Base-by-base conservation (phyloP, 2,797 vertebrate species). In the Denticeps clupeoides region DNA sequence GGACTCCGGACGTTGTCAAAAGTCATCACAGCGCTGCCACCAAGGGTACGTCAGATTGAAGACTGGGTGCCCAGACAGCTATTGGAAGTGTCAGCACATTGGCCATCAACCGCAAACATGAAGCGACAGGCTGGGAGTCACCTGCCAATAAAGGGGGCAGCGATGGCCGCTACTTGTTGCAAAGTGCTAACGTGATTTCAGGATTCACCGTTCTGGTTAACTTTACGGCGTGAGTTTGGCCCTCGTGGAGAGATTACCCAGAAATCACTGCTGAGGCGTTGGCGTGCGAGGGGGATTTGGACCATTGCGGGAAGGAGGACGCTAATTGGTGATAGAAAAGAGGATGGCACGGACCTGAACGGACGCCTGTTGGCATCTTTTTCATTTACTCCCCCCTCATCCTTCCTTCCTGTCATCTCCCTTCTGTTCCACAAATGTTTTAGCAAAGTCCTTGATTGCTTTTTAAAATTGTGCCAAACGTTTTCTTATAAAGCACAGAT, bases 161-260 rank as follows among this genome's bases (percentile, higher is more conserved):
- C n/a, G n/a, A n/a, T n/a, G n/a, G n/a, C 15, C 7, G 32, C 18
- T 18, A 32, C 7, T n/a, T n/a, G 23, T 24, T 7, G 29, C 4
- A 18, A 21, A 35, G 35, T 38, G 35, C 18, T 38, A 38, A 38
- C 38, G 35, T 38, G 35, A 38, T 38, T 38, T 35, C 4, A 18
- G n/a, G n/a, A n/a, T n/a, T n/a, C 35, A 35, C 9, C 35, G 35
- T 35, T 38, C 38, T 38, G 35, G 38, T 38, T 38, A 38, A 35
- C 10, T 38, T 38, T 35, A 38, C 38, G 4, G 16, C 38, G 35
- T 38, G 16, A 11, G 9, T 16, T 35, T 35, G 16, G 35, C 35
- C 35, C 35, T 5, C 18, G 16, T 5, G 35, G 35, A 21, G 35
- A 38, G 35, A 38, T 38, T 38, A 38, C 18, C 3, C 16, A 18